Conservation (phyloP, 1,140 invertebrate species). For the Lepidurus apus region DNA sequence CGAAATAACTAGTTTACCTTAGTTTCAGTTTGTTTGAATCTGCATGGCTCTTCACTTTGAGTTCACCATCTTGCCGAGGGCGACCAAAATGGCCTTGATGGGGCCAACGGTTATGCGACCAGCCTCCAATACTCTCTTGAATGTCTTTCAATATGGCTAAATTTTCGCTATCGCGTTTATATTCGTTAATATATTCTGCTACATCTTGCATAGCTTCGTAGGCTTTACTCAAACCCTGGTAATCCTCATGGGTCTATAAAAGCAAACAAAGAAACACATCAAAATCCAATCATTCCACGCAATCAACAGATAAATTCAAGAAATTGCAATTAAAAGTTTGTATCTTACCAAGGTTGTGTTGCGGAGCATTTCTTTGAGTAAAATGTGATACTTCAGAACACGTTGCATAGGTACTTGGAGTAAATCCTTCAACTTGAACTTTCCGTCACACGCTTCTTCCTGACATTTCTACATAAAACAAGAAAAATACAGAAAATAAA, state of each 20-base stretch:
- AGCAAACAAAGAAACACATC: neutral
- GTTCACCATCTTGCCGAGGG: constrained; percentile 83
- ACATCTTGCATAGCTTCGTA: constrained; percentile 95
- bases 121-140: constrained; percentile 74
- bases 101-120: constrained; percentile 69
- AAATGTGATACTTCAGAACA: constrained; percentile 92
- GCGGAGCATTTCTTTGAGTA: constrained; percentile 85
- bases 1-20: constrained; percentile 46
- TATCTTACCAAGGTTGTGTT: constrained; percentile 69
- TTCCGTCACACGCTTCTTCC: constrained; percentile 86
- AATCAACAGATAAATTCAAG: neutral
- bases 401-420: constrained; percentile 96
- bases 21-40: constrained; percentile 72
- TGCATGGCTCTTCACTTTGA: constrained; percentile 84
- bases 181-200: constrained; percentile 95
- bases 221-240: constrained; percentile 73
- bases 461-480: constrained; percentile 71
- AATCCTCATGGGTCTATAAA: constrained; percentile 62
- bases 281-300: neutral
- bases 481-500: constrained; percentile 36
- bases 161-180: constrained; percentile 93
- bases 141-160: constrained; percentile 85
- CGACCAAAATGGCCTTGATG: constrained; percentile 82
- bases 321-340: neutral
- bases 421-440: constrained; percentile 89